A percentile compares a stretch with the other conserved stretches of the same genome.
These are phyloP conservation scores for Indicator maculatus DNA, from an alignment of 2,113 vertebrate genomes.

Conservation along the genomic window DNA sequence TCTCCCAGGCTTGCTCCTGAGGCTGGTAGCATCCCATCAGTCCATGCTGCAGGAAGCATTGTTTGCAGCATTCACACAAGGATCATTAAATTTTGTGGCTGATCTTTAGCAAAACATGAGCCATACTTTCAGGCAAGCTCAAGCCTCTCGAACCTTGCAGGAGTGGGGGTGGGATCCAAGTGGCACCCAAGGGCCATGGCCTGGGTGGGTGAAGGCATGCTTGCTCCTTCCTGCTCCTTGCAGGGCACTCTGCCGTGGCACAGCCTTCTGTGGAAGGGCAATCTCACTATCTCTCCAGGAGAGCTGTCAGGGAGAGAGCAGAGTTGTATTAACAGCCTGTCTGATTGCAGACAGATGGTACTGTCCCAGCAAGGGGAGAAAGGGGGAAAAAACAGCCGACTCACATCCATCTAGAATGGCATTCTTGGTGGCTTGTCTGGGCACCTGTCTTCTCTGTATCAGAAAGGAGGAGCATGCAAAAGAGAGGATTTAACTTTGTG, in stretches of 20 bases:
- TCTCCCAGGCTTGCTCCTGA: not conserved
- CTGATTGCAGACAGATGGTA: not conserved
- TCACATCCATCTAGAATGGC: not conserved
- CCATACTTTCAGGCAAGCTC: not conserved
- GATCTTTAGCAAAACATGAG: not conserved
- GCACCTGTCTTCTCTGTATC: not conserved
- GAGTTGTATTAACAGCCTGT: not conserved
- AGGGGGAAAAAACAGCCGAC: not conserved
- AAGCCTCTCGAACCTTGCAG: not conserved
- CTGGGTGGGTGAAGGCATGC: not conserved
- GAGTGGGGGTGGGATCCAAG: not conserved
- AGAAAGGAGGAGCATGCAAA: not conserved
- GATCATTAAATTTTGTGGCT: not conserved
- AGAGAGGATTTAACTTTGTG: not conserved
- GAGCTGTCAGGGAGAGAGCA: not conserved
- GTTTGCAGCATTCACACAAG: not conserved
- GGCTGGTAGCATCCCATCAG: not conserved
- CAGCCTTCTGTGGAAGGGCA: not conserved
- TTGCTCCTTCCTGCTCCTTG: rapidly evolving
- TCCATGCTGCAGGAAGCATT: not conserved
- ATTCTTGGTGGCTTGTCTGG: not conserved
- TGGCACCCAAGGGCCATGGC: not conserved
- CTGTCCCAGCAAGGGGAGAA: not conserved
- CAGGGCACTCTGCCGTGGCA: not conserved
- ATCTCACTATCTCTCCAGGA: rapidly evolving